Base-by-base conservation (phyloP, 2,888 invertebrate genomes). In the Protodeltote pygarga region DNA sequence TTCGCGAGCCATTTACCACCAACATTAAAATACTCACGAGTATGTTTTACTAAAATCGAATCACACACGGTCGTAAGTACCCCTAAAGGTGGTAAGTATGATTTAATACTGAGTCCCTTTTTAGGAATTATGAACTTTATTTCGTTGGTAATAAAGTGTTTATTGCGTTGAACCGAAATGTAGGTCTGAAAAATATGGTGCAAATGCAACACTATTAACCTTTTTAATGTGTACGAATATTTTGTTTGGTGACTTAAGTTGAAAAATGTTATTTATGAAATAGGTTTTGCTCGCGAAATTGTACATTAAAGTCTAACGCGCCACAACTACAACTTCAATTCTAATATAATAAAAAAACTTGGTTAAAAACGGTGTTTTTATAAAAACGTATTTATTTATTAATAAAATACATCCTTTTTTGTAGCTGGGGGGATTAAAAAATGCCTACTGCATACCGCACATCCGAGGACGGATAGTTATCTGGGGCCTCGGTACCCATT, bases 31-130 rank as follows among this genome's bases (percentile, higher is more conserved):
- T 29, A 33, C 25, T 20, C 13, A 27, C 20, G 40, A 50, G 40
- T 39, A 15, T 42, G 40, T 60, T 55, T 49, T 42, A 6, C 28
- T 47, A 60, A 68, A 67, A 64, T 67, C 57, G 41, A 60, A 71
- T 49, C 33, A 25, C 28, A 46, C 38, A 24, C 46, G 37, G 31
- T 41, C 21, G 29, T 33, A 49, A 52, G 60, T 16, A 35, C 42
- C 38, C n/a, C 32, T 31, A 51, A 54, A 50, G 51, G 50, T 53
- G 20, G 21, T 39, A 47, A 47, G 49, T 51, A 51, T 42, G 61
- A 58, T 51, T 49, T 52, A 65, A 69, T 60, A 40, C 28, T 20
- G 17, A 13, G 4, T 4, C 15, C 1, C 10, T 1, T 0, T 2
- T 33, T 46, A 15, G 0, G 10, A 0, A 59, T 5, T 42, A 25